Evolutionary conservation across 2,113 vertebrate species (phyloP), one percentile per base, ranked within the genome.

Genomic region (Microtus pennsylvanicus): DNA sequence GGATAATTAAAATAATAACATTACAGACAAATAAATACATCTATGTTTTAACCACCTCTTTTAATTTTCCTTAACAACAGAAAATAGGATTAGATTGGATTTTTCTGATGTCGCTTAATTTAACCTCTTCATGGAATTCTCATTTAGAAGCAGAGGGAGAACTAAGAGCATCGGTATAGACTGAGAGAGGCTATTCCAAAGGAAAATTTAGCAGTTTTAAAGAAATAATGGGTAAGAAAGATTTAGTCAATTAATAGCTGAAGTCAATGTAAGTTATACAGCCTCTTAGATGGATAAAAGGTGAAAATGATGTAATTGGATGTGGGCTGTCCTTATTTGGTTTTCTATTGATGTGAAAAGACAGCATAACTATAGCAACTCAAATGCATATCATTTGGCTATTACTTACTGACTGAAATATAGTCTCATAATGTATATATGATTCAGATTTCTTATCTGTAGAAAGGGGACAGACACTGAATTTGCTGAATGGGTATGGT

Each of bases 1-100:
- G 30, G 8, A 92, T 93, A 96, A 94, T 85, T 74, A 67, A 93
- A 91, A 93, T 1, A 58, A 45, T 22, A 89, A 52, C 72, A 94
- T 88, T 91, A 88, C 24, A 95, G 45, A 77, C 81, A 94, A 90
- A 94, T 65, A 95, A 92, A 94, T 55, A 75, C 11, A 6, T 17
- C 55, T 1, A 65, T 47, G 21, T 80, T 80, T 87, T 89, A 67
- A 55, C 0, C 10, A 93, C 21, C 1, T 94, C 50, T 52, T 97
- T 83, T 78, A 69, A 55, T 22, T 21, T 93, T n/a, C 16, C 5
- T 21, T 69, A 35, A 38, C 21, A 80, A n/a, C 8, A 42, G 1
- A 90, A 85, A 42, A n/a, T 45, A 14, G 4, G 7, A 78, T 70
- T 70, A 86, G 6, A 92, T 2, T 45, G 47, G 10, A 72, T 35